Percentiles rank a stretch among this genome's conserved stretches.
These are phyloP conservation scores for Emydocephalus ijimae DNA, from an alignment of 2,113 vertebrate genomes.

Conservation along the genomic window DNA sequence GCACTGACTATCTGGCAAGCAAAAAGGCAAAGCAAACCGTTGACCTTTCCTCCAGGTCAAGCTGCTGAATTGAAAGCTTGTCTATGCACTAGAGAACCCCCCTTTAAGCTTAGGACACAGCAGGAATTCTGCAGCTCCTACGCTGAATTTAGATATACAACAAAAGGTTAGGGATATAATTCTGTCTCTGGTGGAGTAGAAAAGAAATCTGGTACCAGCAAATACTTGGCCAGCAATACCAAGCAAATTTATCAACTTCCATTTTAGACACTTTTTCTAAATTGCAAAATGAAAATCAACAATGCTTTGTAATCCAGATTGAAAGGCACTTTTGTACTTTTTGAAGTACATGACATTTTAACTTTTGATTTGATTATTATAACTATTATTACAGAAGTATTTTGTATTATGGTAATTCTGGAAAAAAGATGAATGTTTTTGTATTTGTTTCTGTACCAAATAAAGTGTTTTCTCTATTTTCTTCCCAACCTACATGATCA, in stretches of 20 bases:
- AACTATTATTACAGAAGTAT: background rate
- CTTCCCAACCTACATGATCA: background rate
- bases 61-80: background rate
- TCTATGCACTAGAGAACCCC: background rate
- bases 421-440: background rate
- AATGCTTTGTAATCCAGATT: background rate
- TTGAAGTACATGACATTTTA: background rate
- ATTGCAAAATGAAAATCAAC: background rate
- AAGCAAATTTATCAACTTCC: background rate
- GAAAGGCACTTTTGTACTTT: background rate
- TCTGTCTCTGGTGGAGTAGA: background rate
- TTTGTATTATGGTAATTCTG: background rate
- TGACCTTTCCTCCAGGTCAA: background rate
- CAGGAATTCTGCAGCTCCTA: background rate
- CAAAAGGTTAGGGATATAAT: background rate
- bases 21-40: background rate
- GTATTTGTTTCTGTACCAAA: background rate
- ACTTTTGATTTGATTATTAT: background rate
- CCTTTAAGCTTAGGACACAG: background rate
- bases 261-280: background rate
- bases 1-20: background rate
- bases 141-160: background rate
- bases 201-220: background rate
- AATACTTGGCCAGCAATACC: background rate
- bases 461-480: background rate